Conservation (phyloP, 2,797 vertebrate genomes). For the Platyrinchus mystaceus region DNA sequence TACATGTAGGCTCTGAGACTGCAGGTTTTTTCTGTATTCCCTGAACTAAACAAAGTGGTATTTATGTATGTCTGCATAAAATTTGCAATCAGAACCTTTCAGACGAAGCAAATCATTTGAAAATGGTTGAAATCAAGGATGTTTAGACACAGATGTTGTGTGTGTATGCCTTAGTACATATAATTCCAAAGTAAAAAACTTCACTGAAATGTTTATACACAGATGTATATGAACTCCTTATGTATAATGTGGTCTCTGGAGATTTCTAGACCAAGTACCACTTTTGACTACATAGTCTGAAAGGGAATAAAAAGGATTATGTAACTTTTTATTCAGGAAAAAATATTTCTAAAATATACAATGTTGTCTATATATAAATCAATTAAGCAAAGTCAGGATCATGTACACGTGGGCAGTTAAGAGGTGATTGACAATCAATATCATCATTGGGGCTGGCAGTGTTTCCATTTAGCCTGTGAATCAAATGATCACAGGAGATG, state of each 20-base stretch:
- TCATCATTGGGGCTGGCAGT: not conserved
- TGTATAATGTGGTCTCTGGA: not conserved
- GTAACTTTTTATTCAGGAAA: not conserved
- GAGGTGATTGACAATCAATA: not conserved
- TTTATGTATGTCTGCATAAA: constrained; percentile 18
- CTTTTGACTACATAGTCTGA: not conserved
- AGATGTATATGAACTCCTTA: not conserved
- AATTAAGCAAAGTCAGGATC: not conserved
- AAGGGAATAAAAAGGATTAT: not conserved
- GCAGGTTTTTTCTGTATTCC: not conserved
- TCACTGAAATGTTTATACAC: not conserved
- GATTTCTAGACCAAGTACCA: not conserved
- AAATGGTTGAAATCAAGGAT: constrained; percentile 35
- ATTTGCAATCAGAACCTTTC: constrained; percentile 33
- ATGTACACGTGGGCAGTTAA: not conserved
- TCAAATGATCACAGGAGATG: not conserved
- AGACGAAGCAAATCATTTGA: not conserved
- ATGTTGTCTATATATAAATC: not conserved
- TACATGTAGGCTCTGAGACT: not conserved
- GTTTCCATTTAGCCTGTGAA: not conserved
- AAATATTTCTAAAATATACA: not conserved
- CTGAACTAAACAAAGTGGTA: not conserved
- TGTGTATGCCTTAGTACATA: not conserved
- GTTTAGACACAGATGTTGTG: constrained; percentile 22
- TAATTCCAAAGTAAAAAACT: not conserved